Base-by-base conservation (phyloP, 2,888 invertebrate genomes). In the Mimumesa dahlbomi region DNA sequence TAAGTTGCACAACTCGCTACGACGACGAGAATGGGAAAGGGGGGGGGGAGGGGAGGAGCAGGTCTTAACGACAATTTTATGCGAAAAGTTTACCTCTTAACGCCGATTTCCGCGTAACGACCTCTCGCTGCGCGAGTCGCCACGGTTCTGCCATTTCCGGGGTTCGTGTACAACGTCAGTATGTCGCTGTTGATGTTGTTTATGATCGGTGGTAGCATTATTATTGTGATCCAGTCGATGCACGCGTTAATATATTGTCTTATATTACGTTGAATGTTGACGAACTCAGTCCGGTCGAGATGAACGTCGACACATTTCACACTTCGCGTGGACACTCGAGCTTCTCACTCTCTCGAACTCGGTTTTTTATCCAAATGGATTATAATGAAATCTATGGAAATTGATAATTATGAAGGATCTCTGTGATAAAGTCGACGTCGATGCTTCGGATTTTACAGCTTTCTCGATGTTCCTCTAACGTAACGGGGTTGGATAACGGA, bases 101-200 rank as follows among this genome's bases (percentile, higher is more conserved):
- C 85, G 75, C 88, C 89, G 59, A 89, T 88, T 78, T 89, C 89
- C 21, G 89, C 89, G 73, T 89, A 89, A 66, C 89, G 86, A 29
- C 88, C 86, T 49, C 89, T 83, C 54, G 84, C 74, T n/a, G 82
- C 75, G 14, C 84, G 83, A 19, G 75, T 81, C 19, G 77, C 80
- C 52, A 80, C 82, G 57, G 76, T 76, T 49, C 84, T 85, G 59
- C 84, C 81, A 67, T 84, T 84, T 56, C 77, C 81, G 18, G 85
- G 82, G 68, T 81, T 88, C 68, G 86, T 87, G 80, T 88, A 89
- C 71, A 89, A 79, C 48, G 89, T 86, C 63, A 89, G 76, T 70
- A 89, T 87, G 72, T 88, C 87, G 82, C 86, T 87, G 83, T 88
- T 88, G 68, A 88, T 87, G 81, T 87, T 88, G 80, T 83, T 87